A percentile compares a stretch with the other conserved stretches of the same genome.
These are phyloP conservation scores for Ectemnius cavifrons DNA, from an alignment of 2,888 invertebrate species.

Conservation along the genomic window DNA sequence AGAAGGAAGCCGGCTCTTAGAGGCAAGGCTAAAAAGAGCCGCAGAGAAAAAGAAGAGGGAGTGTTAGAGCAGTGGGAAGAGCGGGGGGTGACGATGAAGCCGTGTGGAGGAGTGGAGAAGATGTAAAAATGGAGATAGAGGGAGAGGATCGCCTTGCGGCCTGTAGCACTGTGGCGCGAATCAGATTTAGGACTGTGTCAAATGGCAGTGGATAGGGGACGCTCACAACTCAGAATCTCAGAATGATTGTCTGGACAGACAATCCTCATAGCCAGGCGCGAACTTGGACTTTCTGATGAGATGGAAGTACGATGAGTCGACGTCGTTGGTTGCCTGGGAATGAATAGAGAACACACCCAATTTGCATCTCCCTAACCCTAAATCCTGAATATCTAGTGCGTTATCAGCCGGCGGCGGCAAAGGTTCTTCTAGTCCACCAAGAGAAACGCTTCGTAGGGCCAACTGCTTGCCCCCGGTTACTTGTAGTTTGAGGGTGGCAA, in stretches of 20 bases:
- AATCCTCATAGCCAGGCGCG: conserved; percentile 12
- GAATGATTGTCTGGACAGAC: background rate
- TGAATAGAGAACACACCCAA: conserved; percentile 58
- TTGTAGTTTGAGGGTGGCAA: no score
- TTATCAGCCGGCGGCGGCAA: no score
- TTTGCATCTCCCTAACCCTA: conserved; percentile 65
- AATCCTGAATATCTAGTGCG: background rate
- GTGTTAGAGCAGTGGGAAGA: conserved; percentile 8
- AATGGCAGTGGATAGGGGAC: conserved; percentile 68
- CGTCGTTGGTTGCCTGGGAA: conserved; percentile 73
- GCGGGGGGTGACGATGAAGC: background rate
- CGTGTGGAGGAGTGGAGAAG: conserved; percentile 19
- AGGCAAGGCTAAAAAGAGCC: conserved; percentile 19
- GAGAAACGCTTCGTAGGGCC: no score
- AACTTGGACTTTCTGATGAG: conserved; percentile 7
- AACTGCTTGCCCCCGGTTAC: no score
- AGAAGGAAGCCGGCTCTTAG: conserved; percentile 35
- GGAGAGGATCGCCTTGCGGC: conserved; percentile 53
- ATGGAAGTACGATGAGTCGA: conserved; percentile 46
- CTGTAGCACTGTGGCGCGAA: conserved; percentile 67
- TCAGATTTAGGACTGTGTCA: conserved; percentile 77
- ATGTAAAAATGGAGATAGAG: conserved; percentile 42
- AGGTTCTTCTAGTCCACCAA: background rate
- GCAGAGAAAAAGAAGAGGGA: conserved; percentile 19
- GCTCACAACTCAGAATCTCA: conserved; percentile 7